These are phyloP conservation scores for Athripsodes cinereus DNA, from an alignment of 2,888 invertebrate genomes.

Conservation along the genomic window DNA sequence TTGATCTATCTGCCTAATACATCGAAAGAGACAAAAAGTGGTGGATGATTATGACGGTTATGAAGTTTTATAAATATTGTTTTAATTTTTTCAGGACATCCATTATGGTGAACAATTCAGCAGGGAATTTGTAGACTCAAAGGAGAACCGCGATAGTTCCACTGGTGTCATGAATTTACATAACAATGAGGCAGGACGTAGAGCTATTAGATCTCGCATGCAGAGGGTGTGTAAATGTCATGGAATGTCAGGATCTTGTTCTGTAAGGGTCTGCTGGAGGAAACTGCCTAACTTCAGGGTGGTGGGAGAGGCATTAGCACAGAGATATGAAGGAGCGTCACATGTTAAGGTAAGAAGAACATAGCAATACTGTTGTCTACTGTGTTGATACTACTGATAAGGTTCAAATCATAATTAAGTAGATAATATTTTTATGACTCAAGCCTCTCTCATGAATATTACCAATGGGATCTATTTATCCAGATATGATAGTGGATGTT, in stretches of 20 bases:
- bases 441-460: too few species aligned
- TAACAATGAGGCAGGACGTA: conserved; percentile 87
- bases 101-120: conserved; percentile 81
- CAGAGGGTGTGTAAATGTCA: conserved; percentile 89
- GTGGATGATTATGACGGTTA: too few species aligned
- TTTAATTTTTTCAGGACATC: conserved; percentile 55
- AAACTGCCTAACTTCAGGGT: conserved; percentile 69
- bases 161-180: conserved; percentile 84
- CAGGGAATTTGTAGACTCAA: conserved; percentile 78
- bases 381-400: too few species aligned
- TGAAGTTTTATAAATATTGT: too few species aligned
- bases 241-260: conserved; percentile 90
- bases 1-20: too few species aligned
- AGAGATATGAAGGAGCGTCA: conserved; percentile 82
- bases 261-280: conserved; percentile 86
- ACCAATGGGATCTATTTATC: too few species aligned
- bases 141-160: conserved; percentile 66
- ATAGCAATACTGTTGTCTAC: too few species aligned
- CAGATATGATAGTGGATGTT: too few species aligned
- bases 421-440: too few species aligned
- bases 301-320: conserved; percentile 71
- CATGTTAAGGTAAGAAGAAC: conserved; percentile 62
- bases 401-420: too few species aligned
- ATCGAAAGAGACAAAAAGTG: too few species aligned
- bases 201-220: conserved; percentile 72